Base-by-base conservation (phyloP, 2,797 vertebrate genomes). In the Pangasius larnaudii region DNA sequence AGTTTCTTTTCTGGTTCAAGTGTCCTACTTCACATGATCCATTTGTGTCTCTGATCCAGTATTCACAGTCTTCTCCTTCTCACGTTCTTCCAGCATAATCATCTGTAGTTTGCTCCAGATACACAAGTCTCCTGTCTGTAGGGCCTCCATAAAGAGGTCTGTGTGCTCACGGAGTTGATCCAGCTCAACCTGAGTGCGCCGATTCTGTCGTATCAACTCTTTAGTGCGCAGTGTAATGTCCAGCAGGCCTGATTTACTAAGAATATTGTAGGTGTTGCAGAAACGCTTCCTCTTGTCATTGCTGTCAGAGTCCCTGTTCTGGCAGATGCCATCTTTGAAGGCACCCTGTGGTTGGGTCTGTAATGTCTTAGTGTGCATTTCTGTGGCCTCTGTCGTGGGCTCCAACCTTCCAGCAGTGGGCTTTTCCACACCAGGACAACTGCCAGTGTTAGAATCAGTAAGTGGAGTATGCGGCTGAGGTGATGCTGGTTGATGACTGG, bases 161-260 rank as follows among this genome's bases (percentile, higher is more conserved):
- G 97, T 97, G 89, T 98, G 96, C 67, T 97, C 94, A 85, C 96
- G 97, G 14, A 99, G 96, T 36, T 93, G 94, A 85, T 98, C 97
- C 39, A 99, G 92, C 90, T 99, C 96, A 0, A 79, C 92, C 93
- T 99, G 98, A 0, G 97, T 97, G 89, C 96, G 95, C 16, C 97
- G 96, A 94, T 98, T 99, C 93, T 97, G 97, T 83, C 97, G 95
- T 86, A 98, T 97, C 81, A 99, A 92, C 93, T 98, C 98, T 95
- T 98, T 98, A 63, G 97, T 98, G 89, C 98, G 97, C n/a, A 99
- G 94, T 1, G 97, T 97, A 89, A 99, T 99, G 93, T 97, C 97
- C 87, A 99, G 95, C 92, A 99, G 93, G 0, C 98, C 98, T 0
- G 98, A 98, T 84, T 95, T 95, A 88, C 96, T 97, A 2, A 99